Conservation (phyloP, 1,140 invertebrate species). For the Drosophila neocordata region DNA sequence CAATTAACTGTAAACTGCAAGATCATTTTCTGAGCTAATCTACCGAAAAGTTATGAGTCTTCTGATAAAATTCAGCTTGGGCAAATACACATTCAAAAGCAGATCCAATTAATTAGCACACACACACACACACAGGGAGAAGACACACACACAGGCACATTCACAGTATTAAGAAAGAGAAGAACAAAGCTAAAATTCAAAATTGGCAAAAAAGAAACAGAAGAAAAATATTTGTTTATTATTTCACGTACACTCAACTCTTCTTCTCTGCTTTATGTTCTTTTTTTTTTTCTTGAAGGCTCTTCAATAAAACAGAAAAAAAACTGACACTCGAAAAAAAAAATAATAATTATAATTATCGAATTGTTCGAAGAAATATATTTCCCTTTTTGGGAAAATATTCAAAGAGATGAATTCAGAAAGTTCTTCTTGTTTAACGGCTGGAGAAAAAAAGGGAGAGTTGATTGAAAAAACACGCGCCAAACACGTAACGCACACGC, state of each 20-base stretch:
- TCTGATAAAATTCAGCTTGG: neutral
- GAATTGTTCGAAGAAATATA: neutral
- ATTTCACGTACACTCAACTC: slow-evolving; percentile 2
- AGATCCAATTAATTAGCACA: neutral
- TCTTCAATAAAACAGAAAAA: neutral
- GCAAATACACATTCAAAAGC: neutral
- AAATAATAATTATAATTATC: neutral
- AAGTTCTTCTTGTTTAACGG: neutral
- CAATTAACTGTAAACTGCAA: slow-evolving; percentile 1
- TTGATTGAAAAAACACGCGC: slow-evolving; percentile 27
- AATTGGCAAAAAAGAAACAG: neutral
- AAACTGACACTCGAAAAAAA: neutral
- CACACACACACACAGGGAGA: neutral
- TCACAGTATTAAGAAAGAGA: neutral
- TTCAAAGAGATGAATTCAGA: neutral
- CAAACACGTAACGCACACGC: slow-evolving; percentile 72
- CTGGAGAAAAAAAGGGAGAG: slow-evolving; percentile 11
- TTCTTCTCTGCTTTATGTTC: neutral
- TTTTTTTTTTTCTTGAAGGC: neutral
- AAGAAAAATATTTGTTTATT: neutral
- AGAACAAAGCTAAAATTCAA: neutral
- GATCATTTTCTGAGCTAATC: neutral
- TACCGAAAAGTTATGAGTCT: slow-evolving; percentile 10
- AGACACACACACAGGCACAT: neutral
- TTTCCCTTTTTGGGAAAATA: neutral